Evolutionary conservation across 2,888 invertebrate species (phyloP), one percentile per base, ranked within the genome.

Genomic region (Hetaerina titia): DNA sequence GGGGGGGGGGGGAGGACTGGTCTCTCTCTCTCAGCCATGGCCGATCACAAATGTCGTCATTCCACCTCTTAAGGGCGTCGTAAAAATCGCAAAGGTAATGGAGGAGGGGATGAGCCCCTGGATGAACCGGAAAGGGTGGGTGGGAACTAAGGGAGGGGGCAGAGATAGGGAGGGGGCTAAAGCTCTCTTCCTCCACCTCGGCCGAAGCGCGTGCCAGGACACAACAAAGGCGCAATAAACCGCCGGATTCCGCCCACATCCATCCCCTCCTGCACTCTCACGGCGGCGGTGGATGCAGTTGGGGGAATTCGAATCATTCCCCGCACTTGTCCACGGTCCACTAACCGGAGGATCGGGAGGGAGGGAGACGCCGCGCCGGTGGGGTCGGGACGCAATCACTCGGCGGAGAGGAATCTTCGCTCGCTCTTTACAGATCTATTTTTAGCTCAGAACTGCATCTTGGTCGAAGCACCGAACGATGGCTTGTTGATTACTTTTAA

Each of bases 201-300:
- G 31, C 8, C 9, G 6, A 15, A 25, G 81, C 15, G 15, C 25
- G 81, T 81, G 25, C 81, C 31, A 81, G 81, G 31, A 8, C 81
- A 81, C 81, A 31, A 81, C 81, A 31, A 81, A 81, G 81, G 81
- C 81, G 81, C 81, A 81, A 81, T 81, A 81, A 81, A 81, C 25
- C 31, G 81, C 81, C 31, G 81, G 31, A 81, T 81, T n/a, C 25
- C 81, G 13, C 31, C 81, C 81, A 81, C 15, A 31, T 81, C 8
- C 25, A n/a, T 15, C 69, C n/a, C 69, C n/a, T n/a, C 81, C 25
- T 13, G 25, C 25, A 15, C 81, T 31, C 81, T 81, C 81, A 31
- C 81, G 81, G 69, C 69, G n/a, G n/a, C 69, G 2, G 9, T 9
- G 19, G 81, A 31, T 81, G 81, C 81, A 81, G 31, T 25, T 15